Percentiles rank a stretch among this genome's conserved stretches.
These are phyloP conservation scores for Epistrophe grossulariae DNA, from an alignment of 2,888 invertebrate genomes.

Conservation along the genomic window DNA sequence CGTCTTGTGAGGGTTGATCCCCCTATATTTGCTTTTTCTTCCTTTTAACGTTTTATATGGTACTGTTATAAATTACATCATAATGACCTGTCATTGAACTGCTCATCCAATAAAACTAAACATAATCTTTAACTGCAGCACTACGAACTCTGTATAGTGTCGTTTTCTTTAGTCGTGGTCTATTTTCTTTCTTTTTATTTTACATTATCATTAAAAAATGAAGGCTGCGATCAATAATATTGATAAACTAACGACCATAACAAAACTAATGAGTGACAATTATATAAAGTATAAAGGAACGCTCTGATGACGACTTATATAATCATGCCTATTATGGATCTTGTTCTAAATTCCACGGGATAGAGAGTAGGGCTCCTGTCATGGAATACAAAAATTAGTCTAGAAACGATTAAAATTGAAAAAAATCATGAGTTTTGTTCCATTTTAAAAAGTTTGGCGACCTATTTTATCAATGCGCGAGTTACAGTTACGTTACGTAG, in stretches of 20 bases:
- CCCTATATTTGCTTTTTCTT: conserved; percentile 6
- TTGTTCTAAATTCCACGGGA: too few species aligned
- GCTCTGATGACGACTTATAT: background rate
- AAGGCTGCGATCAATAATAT: background rate
- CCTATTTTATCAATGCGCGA: too few species aligned
- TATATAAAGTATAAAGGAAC: background rate
- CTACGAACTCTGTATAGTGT: background rate
- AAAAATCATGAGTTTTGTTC: too few species aligned
- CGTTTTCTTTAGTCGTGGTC: background rate
- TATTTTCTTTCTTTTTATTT: background rate
- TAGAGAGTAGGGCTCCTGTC: too few species aligned
- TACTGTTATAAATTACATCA: conserved; percentile 31
- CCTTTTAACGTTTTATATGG: background rate
- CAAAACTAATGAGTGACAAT: background rate
- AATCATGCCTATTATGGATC: too few species aligned
- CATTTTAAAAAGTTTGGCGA: too few species aligned
- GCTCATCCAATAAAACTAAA: conserved; percentile 8
- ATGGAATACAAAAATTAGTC: too few species aligned
- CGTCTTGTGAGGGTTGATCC: conserved; percentile 22
- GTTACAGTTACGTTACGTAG: too few species aligned
- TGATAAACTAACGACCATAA: background rate
- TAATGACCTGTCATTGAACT: conserved; percentile 43
- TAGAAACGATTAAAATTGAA: too few species aligned
- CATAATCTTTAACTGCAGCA: background rate
- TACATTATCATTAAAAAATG: background rate